These are phyloP conservation scores for Didymodactylos carnosus DNA, from an alignment of 2,888 invertebrate species.

Conservation along the genomic window DNA sequence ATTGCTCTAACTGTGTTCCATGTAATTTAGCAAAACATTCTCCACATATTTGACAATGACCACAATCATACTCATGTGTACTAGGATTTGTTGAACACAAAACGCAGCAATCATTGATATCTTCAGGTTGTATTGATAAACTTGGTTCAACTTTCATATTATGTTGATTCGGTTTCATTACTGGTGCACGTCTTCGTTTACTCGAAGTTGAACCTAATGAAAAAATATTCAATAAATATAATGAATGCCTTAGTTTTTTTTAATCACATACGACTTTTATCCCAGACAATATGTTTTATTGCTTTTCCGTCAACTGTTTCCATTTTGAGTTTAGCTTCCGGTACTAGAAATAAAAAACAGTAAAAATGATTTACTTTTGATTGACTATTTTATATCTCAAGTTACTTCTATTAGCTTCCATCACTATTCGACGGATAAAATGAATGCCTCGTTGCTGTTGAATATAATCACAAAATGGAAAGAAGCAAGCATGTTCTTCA, in stretches of 20 bases:
- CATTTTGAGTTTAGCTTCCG: neutral
- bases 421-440: neutral
- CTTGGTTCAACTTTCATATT: too few species aligned
- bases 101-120: neutral
- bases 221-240: neutral
- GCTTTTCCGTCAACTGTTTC: neutral
- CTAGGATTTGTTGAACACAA: neutral
- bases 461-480: neutral
- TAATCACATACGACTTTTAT: neutral
- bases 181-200: neutral
- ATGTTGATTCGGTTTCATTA: neutral
- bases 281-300: neutral
- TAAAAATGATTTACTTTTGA: neutral
- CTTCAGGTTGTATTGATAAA: neutral
- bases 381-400: neutral
- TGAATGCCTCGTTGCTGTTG: neutral
- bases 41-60: neutral
- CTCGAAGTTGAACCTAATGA: neutral
- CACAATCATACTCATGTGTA: neutral
- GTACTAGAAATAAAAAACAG: neutral
- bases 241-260: too few species aligned
- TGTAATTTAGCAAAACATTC: neutral
- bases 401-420: neutral
- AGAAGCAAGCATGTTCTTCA: neutral
- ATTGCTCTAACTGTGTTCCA: neutral